Conservation (phyloP, 2,113 vertebrate species). For the Lophotis ruficrista region DNA sequence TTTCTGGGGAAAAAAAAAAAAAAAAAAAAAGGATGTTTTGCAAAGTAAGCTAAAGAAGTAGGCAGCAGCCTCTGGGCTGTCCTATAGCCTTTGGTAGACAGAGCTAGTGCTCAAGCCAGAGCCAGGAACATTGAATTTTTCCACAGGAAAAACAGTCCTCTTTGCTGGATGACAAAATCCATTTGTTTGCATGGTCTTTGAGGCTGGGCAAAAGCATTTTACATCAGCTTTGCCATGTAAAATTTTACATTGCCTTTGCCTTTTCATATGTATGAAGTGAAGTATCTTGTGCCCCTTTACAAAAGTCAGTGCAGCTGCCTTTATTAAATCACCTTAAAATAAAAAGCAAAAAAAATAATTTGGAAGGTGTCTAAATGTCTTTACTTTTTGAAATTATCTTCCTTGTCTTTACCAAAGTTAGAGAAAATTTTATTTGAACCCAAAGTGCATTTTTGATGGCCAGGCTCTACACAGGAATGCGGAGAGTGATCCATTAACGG, state of each 20-base stretch:
- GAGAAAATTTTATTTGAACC: too few species aligned
- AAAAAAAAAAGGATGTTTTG: not conserved
- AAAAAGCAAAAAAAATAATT: not conserved
- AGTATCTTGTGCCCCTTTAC: not conserved
- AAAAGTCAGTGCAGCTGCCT: not conserved
- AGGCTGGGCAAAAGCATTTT: not conserved
- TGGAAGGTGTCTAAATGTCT: not conserved
- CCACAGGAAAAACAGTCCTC: not conserved
- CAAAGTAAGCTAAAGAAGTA: not conserved
- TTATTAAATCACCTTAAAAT: not conserved
- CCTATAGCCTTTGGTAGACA: not conserved
- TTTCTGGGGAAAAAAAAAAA: too few species aligned
- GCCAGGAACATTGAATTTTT: not conserved
- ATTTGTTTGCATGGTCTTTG: not conserved
- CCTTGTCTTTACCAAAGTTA: not conserved
- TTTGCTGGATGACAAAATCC: not conserved
- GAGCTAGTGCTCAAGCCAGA: not conserved
- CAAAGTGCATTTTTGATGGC: too few species aligned
- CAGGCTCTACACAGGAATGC: not conserved
- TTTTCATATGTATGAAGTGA: fast-evolving
- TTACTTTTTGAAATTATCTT: not conserved
- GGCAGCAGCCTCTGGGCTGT: not conserved
- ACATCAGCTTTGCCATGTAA: not conserved
- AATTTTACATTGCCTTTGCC: not conserved
- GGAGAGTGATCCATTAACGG: not conserved